Percentiles rank a stretch among this genome's conserved stretches.
phyloP scores from a whole-genome alignment of 2,888 invertebrate genomes.

The Leptinotarsa rubiginosa region DNA sequence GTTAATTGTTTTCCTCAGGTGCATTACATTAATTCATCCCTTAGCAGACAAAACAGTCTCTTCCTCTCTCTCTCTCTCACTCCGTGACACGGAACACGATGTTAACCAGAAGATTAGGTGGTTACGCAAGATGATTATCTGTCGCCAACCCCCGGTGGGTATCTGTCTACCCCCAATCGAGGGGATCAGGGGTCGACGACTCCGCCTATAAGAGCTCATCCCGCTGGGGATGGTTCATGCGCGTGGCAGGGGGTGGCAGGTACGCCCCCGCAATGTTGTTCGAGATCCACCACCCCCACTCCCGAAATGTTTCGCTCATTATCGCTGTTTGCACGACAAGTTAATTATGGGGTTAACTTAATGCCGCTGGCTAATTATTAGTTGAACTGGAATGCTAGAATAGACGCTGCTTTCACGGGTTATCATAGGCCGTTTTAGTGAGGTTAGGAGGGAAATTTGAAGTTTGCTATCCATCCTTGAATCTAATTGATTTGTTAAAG shows the following conservation, averaged over 20 bases:
- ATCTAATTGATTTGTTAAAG: too few relatives aligned
- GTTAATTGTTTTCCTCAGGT: too few relatives aligned
- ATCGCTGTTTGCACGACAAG: slow-evolving; percentile 10
- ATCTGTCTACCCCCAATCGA: slow-evolving; percentile 18
- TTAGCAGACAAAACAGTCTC: too few relatives aligned
- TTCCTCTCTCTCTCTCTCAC: neutral
- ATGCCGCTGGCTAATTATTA: slow-evolving; percentile 10
- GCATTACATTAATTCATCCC: too few relatives aligned
- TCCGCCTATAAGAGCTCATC: slow-evolving; percentile 13
- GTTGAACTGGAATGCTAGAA: neutral
- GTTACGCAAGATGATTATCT: slow-evolving; percentile 22
- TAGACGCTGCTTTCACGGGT: neutral
- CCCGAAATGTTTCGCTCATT: slow-evolving; percentile 15
- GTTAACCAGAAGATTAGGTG: slow-evolving; percentile 10
- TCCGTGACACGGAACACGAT: neutral
- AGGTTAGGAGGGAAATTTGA: too few relatives aligned
- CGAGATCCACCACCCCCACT: slow-evolving; percentile 1
- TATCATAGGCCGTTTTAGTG: neutral
- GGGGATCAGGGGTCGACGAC: slow-evolving; percentile 13
- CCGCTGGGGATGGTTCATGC: slow-evolving; percentile 10
- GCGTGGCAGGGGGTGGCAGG: slow-evolving; percentile 21
- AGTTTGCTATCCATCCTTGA: too few relatives aligned
- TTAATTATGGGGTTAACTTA: slow-evolving; percentile 30
- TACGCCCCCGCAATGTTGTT: slow-evolving; percentile 22
- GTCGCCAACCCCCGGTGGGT: slow-evolving; percentile 3